Evolutionary conservation across 2,888 invertebrate genomes (phyloP), one percentile per base, ranked within the genome.

Genomic region (Eupithecia inturbata): DNA sequence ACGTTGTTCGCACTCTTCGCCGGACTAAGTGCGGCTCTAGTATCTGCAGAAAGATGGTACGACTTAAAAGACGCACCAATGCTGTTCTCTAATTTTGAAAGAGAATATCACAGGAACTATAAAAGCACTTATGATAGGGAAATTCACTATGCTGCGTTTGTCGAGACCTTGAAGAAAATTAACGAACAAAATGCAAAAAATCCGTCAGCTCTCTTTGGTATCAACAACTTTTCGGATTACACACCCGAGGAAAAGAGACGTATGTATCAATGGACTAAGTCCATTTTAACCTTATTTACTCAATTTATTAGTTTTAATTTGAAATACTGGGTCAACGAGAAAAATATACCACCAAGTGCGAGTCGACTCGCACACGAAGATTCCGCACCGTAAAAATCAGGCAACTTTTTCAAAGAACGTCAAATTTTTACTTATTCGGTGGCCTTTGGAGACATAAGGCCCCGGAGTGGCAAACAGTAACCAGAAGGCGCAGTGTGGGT

Each of bases 211-310:
- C 81, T 79, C 7, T 88, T 74, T 70, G 87, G 79, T 31, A 83
- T 89, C 33, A 89, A 88, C 45, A 75, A 85, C 71, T 87, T 87
- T 14, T 81, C 90, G 9, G 90, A 89, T 79, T 85, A 84, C 45
- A 87, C 88, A 0, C 75, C 78, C 0, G 83, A 85, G 5, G 85
- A 88, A 64, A 68, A 67, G 4, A 72, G 79, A 60, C 5, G n/a
- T 60, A 53, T 53, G 49, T 53, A 53, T 49, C 7, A 45, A 6
- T 45, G 0, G 14, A n/a, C 49, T 49, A 49, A n/a, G 2, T 3
- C 16, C 16, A 41, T 16, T 16, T 41, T 14, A 16, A 41, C 16
- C 19, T 16, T 19, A 41, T 41, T 41, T 41, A 41, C 16, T 10
- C 9, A 36, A 10, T 36, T 41, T 6, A 4, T 10, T 41, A 1